A percentile compares a stretch with the other conserved stretches of the same genome.
phyloP scores from a whole-genome alignment of 1,140 invertebrate species.

The Drosophila persimilis region DNA sequence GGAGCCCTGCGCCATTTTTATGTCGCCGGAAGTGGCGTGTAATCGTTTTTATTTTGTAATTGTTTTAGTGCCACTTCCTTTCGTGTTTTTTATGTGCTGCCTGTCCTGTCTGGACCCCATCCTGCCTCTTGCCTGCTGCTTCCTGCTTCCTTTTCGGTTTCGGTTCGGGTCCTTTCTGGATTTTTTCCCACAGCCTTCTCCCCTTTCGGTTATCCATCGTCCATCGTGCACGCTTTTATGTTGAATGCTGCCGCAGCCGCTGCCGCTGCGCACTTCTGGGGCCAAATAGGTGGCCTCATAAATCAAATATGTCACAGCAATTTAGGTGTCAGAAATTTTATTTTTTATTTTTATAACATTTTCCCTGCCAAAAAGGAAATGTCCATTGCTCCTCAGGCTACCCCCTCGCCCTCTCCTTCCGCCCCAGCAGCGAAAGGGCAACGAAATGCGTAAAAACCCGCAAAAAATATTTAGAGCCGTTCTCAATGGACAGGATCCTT shows the following conservation, averaged over 20 bases:
- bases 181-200: slow-evolving; percentile 38
- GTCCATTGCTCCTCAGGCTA: background rate
- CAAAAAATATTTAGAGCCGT: slow-evolving; percentile 63
- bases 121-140: slow-evolving; percentile 19
- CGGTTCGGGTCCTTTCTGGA: slow-evolving; percentile 40
- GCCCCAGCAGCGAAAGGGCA: slow-evolving; percentile 21
- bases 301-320: slow-evolving; percentile 82
- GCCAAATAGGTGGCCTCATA: slow-evolving; percentile 81
- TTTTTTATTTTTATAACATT: slow-evolving; percentile 78
- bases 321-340: slow-evolving; percentile 81
- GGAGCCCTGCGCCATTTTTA: slow-evolving; percentile 68
- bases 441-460: slow-evolving; percentile 70
- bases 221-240: slow-evolving; percentile 45
- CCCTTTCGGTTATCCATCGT: slow-evolving; percentile 52
- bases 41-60: slow-evolving; percentile 82
- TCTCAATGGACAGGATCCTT: slow-evolving; percentile 43
- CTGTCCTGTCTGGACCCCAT: slow-evolving; percentile 30
- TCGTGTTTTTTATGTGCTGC: slow-evolving; percentile 77
- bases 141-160: slow-evolving; percentile 33
- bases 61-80: slow-evolving; percentile 81
- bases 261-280: slow-evolving; percentile 63
- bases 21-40: slow-evolving; percentile 80
- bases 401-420: background rate
- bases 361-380: slow-evolving; percentile 42
- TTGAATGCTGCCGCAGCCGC: slow-evolving; percentile 10